Conservation (phyloP, 2,888 invertebrate genomes). For the Metallyticus violacea region DNA sequence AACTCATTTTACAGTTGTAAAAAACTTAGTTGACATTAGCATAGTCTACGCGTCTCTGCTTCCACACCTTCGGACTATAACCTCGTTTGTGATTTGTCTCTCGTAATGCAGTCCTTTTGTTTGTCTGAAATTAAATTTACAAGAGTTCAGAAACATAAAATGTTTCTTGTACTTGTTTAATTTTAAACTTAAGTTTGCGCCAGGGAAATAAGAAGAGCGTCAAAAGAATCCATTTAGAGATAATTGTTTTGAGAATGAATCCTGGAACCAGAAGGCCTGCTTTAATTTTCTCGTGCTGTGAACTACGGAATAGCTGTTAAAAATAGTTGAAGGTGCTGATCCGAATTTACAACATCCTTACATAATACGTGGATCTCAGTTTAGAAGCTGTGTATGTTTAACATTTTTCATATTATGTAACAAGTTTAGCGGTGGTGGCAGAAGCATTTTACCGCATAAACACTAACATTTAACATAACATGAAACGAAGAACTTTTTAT, state of each 20-base stretch:
- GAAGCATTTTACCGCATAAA: not conserved
- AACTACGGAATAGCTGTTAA: not conserved
- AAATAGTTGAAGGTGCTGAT: not conserved
- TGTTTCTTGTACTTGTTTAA: too few species aligned
- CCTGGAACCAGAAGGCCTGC: not conserved
- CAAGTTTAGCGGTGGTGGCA: not conserved
- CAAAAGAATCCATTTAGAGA: not conserved
- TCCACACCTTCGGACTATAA: too few species aligned
- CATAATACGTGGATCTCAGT: not conserved
- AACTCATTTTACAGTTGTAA: too few species aligned
- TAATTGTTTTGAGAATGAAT: not conserved
- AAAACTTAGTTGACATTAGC: too few species aligned
- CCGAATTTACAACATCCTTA: not conserved
- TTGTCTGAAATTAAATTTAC: too few species aligned
- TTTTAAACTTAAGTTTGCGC: too few species aligned
- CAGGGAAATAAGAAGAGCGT: not conserved
- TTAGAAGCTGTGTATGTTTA: not conserved
- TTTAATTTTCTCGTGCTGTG: not conserved
- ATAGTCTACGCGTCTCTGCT: too few species aligned
- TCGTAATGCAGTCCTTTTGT: too few species aligned
- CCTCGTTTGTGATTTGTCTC: too few species aligned
- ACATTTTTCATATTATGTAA: not conserved
- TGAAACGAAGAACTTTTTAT: not conserved
- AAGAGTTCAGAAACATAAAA: too few species aligned
- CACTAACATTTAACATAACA: too few species aligned